phyloP scores from a whole-genome alignment of 2,797 vertebrate species.

The Cyprinella venusta region DNA sequence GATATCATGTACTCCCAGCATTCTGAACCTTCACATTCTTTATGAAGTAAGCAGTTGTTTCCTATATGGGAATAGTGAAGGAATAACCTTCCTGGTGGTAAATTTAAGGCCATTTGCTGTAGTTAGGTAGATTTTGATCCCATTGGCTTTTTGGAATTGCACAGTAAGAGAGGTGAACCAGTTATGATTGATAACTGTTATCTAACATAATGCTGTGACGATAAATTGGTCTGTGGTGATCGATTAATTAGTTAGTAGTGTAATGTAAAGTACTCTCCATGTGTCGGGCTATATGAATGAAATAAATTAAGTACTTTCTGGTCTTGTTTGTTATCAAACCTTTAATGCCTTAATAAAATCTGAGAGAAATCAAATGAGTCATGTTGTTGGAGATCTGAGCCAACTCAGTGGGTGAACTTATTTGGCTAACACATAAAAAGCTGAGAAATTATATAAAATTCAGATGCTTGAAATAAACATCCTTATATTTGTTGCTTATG shows the following conservation, averaged over 20 bases:
- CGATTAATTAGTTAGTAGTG: not conserved
- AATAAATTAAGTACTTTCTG: not conserved
- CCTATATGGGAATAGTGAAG: no score
- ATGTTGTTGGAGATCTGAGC: constrained; percentile 10
- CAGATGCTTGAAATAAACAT: not conserved
- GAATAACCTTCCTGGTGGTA: not conserved
- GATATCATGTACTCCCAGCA: constrained; percentile 12
- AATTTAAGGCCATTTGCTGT: not conserved
- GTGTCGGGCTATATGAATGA: not conserved
- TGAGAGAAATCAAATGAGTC: constrained; percentile 6
- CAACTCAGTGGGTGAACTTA: constrained; percentile 31
- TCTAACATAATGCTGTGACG: not conserved
- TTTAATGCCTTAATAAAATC: constrained; percentile 10
- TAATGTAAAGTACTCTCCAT: not conserved
- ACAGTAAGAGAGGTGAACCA: not conserved
- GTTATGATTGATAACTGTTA: not conserved
- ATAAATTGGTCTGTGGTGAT: not conserved
- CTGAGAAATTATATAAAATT: not conserved
- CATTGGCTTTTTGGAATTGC: not conserved
- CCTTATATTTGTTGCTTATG: not conserved
- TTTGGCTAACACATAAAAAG: not conserved
- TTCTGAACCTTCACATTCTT: constrained; percentile 19
- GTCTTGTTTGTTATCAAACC: not conserved
- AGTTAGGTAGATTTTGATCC: not conserved
- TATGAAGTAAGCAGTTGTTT: constrained; percentile 19